Conservation (phyloP, 2,888 invertebrate genomes). For the Penaeus monodon region DNA sequence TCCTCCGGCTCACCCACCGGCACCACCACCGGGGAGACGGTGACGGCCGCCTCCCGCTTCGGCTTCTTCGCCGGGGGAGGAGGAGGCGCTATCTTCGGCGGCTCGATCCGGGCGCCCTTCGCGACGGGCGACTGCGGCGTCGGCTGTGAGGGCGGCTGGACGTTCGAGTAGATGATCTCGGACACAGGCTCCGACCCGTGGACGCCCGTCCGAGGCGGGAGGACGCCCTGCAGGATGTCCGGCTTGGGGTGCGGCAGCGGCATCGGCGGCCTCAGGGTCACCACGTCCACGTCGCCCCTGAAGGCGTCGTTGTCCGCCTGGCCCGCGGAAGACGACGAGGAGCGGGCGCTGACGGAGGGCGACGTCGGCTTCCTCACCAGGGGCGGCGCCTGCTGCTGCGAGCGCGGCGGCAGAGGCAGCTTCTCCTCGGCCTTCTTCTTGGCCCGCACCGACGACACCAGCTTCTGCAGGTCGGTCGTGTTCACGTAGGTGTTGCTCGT, state of each 20-base stretch:
- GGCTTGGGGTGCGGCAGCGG: conserved; percentile 14
- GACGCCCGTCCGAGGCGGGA: background rate
- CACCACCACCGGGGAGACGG: conserved; percentile 9
- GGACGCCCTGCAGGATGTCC: no score
- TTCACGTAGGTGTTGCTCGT: conserved; percentile 53
- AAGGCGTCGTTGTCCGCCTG: conserved; percentile 17
- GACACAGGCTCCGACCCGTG: background rate
- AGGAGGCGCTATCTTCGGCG: conserved; percentile 20
- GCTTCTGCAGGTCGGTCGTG: conserved; percentile 53
- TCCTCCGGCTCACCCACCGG: no score
- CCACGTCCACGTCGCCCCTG: conserved; percentile 18
- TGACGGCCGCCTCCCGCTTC: background rate
- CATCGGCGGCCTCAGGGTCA: conserved; percentile 32
- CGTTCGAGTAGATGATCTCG: conserved; percentile 24
- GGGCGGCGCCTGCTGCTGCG: conserved; percentile 16
- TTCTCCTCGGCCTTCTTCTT: conserved; percentile 26
- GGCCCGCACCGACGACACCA: conserved; percentile 46
- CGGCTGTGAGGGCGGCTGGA: background rate
- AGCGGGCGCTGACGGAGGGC: background rate
- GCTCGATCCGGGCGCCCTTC: background rate
- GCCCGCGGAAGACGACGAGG: background rate
- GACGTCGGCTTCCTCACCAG: conserved; percentile 10
- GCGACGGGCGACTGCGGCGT: no score
- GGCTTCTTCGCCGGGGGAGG: conserved; percentile 19
- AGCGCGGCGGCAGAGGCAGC: conserved; percentile 23